These are phyloP conservation scores for Tiliacea aurago DNA, from an alignment of 2,888 invertebrate genomes.

Conservation along the genomic window DNA sequence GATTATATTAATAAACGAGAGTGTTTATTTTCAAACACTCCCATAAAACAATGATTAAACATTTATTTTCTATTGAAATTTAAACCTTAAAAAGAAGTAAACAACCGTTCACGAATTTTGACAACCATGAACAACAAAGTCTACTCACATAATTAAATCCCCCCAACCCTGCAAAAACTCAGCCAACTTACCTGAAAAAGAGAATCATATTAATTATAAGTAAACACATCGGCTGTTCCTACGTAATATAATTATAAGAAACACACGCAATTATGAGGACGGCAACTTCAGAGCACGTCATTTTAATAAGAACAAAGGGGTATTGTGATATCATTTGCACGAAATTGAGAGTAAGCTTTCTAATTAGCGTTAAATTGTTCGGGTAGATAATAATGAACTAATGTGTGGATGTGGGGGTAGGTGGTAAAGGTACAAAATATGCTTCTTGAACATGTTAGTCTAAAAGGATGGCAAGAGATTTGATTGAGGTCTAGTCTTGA, in stretches of 20 bases:
- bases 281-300: conserved; percentile 29
- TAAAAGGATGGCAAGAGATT: not conserved
- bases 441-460: not conserved
- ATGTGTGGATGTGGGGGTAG: not conserved
- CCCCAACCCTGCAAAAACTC: not conserved
- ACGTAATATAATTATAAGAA: conserved; percentile 44
- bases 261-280: conserved; percentile 43
- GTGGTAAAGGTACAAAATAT: not conserved
- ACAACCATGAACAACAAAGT: not conserved
- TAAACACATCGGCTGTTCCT: conserved; percentile 28
- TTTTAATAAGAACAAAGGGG: conserved; percentile 56
- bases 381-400: conserved; percentile 17
- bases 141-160: conserved; percentile 32
- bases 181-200: conserved; percentile 60
- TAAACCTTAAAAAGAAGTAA: not conserved
- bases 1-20: not conserved
- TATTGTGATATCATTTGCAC: conserved; percentile 49
- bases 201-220: conserved; percentile 36
- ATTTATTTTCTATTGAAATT: not conserved
- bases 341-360: conserved; percentile 46
- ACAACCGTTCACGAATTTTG: not conserved
- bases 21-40: not conserved
- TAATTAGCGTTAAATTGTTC: conserved; percentile 52
- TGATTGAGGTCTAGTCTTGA: not conserved
- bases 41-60: not conserved